Evolutionary conservation across 2,888 invertebrate species (phyloP).

Genomic region (Drosophila pegasa): DNA sequence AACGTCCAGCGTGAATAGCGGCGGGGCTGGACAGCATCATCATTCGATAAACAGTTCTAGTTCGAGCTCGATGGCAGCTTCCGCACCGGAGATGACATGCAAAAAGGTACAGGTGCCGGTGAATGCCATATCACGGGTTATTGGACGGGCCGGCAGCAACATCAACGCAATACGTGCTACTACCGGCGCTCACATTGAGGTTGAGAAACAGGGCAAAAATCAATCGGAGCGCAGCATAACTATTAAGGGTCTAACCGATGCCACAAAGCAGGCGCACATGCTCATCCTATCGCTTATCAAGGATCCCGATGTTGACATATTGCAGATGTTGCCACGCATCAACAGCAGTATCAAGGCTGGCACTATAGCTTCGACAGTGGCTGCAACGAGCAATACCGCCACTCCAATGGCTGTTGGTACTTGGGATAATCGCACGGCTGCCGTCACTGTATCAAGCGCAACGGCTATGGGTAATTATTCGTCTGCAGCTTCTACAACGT

Average conservation of each 20-base stretch:
- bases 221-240: constrained; percentile 97
- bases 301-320: constrained; percentile 97
- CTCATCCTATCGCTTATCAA: constrained; percentile 96
- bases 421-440: constrained; percentile 84
- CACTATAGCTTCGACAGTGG: constrained; percentile 10
- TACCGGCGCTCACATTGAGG: constrained; percentile 99
- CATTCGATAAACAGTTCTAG: constrained; percentile 50
- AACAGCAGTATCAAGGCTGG: constrained; percentile 83
- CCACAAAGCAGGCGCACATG: constrained; percentile 95
- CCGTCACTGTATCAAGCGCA: constrained; percentile 52
- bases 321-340: constrained; percentile 90
- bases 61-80: constrained; percentile 58
- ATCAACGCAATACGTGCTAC: constrained; percentile 98
- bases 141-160: constrained; percentile 98
- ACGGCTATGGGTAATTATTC: constrained; percentile 61
- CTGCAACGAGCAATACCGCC: constrained; percentile 14
- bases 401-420: constrained; percentile 79
- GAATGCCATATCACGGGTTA: constrained; percentile 97
- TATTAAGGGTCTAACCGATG: constrained; percentile 96
- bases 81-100: constrained; percentile 86
- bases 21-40: constrained; percentile 74
- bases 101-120: constrained; percentile 98
- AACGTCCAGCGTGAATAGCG: constrained; percentile 45
- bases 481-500: constrained; percentile 74
- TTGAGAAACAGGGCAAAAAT: constrained; percentile 98